Conservation (phyloP, 2,797 vertebrate species). For the Alca torda region DNA sequence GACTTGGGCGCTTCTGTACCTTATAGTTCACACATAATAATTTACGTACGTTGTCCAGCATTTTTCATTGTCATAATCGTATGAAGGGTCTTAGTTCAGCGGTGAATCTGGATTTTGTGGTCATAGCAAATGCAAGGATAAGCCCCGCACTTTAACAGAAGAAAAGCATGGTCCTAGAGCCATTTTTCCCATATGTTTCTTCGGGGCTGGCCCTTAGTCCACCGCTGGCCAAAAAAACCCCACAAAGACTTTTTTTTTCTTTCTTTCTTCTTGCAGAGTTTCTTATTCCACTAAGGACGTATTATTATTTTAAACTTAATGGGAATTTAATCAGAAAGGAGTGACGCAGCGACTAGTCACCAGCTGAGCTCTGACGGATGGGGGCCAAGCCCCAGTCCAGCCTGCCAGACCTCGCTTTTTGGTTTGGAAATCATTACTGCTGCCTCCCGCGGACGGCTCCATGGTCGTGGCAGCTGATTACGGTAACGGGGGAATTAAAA, state of each 20-base stretch:
- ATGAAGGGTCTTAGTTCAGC: background rate
- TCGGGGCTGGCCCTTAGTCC: background rate
- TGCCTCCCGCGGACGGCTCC: slow-evolving; percentile 18
- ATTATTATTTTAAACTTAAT: slow-evolving; percentile 32
- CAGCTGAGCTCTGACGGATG: slow-evolving; percentile 34
- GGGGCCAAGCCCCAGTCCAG: slow-evolving; percentile 24
- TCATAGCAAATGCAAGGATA: background rate
- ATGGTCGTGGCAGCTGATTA: slow-evolving; percentile 56
- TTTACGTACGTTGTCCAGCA: background rate
- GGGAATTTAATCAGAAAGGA: slow-evolving; percentile 60
- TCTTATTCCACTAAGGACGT: background rate
- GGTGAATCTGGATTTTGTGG: background rate
- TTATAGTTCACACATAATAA: slow-evolving; percentile 6
- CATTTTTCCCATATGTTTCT: background rate
- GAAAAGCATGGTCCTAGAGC: background rate
- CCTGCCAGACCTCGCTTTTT: slow-evolving; percentile 50
- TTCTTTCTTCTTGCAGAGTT: slow-evolving; percentile 17
- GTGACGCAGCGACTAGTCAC: slow-evolving; percentile 36
- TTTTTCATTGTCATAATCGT: background rate
- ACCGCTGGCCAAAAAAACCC: background rate
- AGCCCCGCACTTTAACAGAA: background rate
- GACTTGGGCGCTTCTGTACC: slow-evolving; percentile 36
- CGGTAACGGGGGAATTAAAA: slow-evolving; percentile 54
- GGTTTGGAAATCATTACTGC: slow-evolving; percentile 44
- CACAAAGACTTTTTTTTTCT: background rate